Percentiles rank a stretch among this genome's conserved stretches.
Evolutionary conservation across 2,113 vertebrate species (phyloP).

Genomic region (Callaeas wilsoni): DNA sequence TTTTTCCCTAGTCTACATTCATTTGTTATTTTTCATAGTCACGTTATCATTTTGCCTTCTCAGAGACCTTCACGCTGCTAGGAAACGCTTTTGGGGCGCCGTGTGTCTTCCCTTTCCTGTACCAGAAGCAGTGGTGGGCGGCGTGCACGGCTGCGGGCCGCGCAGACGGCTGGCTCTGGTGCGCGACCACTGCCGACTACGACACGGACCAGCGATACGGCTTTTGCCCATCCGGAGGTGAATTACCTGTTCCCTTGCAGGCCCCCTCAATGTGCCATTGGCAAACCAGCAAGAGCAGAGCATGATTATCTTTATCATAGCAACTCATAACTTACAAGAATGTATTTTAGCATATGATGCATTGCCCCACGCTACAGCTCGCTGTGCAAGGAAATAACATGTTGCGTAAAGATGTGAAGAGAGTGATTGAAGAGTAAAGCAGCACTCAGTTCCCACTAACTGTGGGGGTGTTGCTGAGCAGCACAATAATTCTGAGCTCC

Average conservation of each 20-base stretch:
- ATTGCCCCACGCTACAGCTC: background rate
- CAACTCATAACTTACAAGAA: background rate
- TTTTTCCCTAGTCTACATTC: background rate
- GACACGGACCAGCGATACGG: slow-evolving; percentile 74
- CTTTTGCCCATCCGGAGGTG: slow-evolving; percentile 79
- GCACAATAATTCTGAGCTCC: background rate
- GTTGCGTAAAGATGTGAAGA: background rate
- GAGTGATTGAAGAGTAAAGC: background rate
- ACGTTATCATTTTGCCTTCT: background rate
- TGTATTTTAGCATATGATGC: background rate
- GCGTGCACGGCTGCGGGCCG: slow-evolving; percentile 78
- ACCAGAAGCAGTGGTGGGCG: slow-evolving; percentile 66
- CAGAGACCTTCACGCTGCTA: slow-evolving; percentile 81
- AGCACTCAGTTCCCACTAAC: background rate
- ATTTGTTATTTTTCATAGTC: background rate
- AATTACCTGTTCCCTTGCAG: background rate
- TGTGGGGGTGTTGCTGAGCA: background rate
- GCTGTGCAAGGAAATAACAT: accelerated
- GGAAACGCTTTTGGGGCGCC: slow-evolving; percentile 83
- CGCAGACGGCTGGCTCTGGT: slow-evolving; percentile 79
- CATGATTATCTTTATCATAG: background rate
- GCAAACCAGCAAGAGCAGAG: background rate
- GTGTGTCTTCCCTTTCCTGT: slow-evolving; percentile 87
- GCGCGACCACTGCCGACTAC: slow-evolving; percentile 79
- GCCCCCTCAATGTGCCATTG: accelerated